These are phyloP conservation scores for Drosophila buzzatii DNA, from an alignment of 2,888 invertebrate species.

Conservation along the genomic window DNA sequence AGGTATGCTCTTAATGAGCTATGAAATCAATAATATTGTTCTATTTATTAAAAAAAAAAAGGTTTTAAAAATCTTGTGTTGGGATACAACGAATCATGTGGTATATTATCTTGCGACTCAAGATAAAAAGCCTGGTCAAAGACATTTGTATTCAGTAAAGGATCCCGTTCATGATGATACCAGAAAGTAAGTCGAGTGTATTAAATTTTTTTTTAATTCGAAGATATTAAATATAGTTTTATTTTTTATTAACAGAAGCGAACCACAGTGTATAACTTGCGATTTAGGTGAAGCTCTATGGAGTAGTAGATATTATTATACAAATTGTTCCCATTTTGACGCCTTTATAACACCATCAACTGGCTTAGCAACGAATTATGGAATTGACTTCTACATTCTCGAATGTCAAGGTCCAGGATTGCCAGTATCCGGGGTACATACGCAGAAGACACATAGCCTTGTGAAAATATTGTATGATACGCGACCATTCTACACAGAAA, in stretches of 20 bases:
- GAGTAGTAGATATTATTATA: constrained; percentile 92
- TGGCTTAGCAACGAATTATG: constrained; percentile 83
- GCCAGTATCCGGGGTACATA: constrained; percentile 92
- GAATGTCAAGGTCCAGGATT: constrained; percentile 97
- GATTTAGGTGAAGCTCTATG: constrained; percentile 91
- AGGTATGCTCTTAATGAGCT: constrained; percentile 86
- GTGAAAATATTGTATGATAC: constrained; percentile 92
- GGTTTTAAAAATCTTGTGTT: constrained; percentile 90
- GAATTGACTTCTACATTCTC: constrained; percentile 89
- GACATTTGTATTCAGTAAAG: constrained; percentile 94
- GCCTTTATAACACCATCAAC: constrained; percentile 89
- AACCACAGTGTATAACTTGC: constrained; percentile 95
- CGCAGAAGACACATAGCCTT: constrained; percentile 91
- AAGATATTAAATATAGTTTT: not conserved
- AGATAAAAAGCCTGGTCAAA: constrained; percentile 93
- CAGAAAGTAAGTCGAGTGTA: constrained; percentile 85
- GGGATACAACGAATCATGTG: constrained; percentile 93
- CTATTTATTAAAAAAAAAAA: constrained; percentile 5
- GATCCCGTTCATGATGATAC: constrained; percentile 90
- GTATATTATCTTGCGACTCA: constrained; percentile 93
- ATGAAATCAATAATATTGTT: not conserved
- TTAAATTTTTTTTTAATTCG: not conserved
- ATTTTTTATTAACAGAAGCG: constrained; percentile 84
- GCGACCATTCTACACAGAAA: constrained; percentile 88
- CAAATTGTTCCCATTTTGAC: constrained; percentile 94